These are phyloP conservation scores for Argopecten irradians DNA, from an alignment of 1,140 invertebrate genomes.

Conservation along the genomic window DNA sequence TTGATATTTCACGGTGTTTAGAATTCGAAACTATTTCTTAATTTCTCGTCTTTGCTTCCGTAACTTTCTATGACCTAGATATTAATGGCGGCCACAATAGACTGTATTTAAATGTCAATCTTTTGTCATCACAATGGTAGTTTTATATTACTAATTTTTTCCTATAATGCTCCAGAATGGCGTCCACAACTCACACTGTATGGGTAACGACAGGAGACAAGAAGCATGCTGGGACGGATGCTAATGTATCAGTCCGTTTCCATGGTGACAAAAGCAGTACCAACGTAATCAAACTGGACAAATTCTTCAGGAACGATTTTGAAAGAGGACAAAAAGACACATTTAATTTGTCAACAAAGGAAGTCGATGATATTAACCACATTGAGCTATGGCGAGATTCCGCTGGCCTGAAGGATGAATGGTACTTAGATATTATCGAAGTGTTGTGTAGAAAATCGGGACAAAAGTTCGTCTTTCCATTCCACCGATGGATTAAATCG, in stretches of 20 bases:
- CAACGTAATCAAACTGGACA: constrained; percentile 70
- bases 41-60: too few relatives aligned
- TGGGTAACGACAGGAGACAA: constrained; percentile 62
- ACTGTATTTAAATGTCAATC: too few relatives aligned
- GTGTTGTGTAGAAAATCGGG: constrained; percentile 73
- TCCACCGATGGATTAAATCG: constrained; percentile 77
- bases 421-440: constrained; percentile 76
- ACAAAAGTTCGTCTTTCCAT: constrained; percentile 74
- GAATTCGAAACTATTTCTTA: too few relatives aligned
- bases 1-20: too few relatives aligned
- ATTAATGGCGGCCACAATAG: too few relatives aligned
- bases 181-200: constrained; percentile 41
- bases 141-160: not conserved
- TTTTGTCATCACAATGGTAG: too few relatives aligned
- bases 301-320: constrained; percentile 76
- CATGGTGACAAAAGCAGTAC: constrained; percentile 68
- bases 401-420: constrained; percentile 73
- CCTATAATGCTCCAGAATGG: not conserved
- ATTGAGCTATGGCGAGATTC: constrained; percentile 77
- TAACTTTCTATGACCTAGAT: too few relatives aligned
- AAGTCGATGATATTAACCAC: constrained; percentile 56
- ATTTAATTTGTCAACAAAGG: constrained; percentile 61
- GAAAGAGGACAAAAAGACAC: constrained; percentile 73
- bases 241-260: constrained; percentile 65
- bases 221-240: constrained; percentile 60